A percentile compares a stretch with the other conserved stretches of the same genome.
These are phyloP conservation scores for Agapornis canus DNA, from an alignment of 2,797 vertebrate genomes.

Conservation along the genomic window DNA sequence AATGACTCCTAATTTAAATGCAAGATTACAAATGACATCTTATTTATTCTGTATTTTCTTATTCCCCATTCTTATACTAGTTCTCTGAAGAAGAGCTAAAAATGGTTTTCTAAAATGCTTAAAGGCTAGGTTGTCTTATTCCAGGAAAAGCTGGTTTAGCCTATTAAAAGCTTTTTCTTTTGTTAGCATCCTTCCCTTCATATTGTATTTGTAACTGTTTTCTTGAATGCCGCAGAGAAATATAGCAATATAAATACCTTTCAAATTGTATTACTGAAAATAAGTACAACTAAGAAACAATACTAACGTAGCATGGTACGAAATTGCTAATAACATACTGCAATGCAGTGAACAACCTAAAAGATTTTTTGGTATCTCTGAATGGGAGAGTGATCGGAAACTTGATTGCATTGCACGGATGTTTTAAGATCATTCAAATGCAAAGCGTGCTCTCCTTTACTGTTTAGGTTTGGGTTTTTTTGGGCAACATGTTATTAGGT, in stretches of 20 bases:
- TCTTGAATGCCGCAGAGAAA: conserved; percentile 74
- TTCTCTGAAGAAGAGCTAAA: background rate
- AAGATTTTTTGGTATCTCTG: background rate
- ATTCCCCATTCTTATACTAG: background rate
- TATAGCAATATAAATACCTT: conserved; percentile 73
- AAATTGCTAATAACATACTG: conserved; percentile 55
- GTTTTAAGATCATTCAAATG: background rate
- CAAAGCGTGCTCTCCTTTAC: background rate
- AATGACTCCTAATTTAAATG: background rate
- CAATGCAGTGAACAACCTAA: background rate
- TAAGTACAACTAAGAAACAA: conserved; percentile 58
- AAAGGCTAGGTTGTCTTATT: background rate
- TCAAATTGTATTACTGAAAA: conserved; percentile 76
- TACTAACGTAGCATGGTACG: conserved; percentile 44
- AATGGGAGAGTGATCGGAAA: background rate
- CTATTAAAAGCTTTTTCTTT: conserved; percentile 43
- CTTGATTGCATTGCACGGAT: background rate
- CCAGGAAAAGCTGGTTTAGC: background rate
- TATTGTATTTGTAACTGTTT: conserved; percentile 72
- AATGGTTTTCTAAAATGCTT: conserved; percentile 27
- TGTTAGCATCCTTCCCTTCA: conserved; percentile 64
- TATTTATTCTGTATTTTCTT: background rate
- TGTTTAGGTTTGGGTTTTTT: background rate
- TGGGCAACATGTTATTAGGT: background rate
- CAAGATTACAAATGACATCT: background rate